Evolutionary conservation across 1,140 invertebrate species (phyloP).

Genomic region (Melipona quadrifasciata): DNA sequence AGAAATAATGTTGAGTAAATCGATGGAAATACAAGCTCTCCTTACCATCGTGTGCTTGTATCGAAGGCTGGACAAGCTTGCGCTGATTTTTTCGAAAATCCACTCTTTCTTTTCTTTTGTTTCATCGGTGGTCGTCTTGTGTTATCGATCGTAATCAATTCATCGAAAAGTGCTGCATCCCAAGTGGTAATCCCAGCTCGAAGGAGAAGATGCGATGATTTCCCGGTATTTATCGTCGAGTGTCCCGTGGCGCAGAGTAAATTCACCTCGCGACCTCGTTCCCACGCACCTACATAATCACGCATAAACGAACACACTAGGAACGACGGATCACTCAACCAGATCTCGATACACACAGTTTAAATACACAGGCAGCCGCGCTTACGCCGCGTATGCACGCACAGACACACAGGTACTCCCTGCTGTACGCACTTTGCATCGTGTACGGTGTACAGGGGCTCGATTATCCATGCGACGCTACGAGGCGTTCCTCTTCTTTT

Average conservation of each 20-base stretch:
- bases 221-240: slow-evolving; percentile 9
- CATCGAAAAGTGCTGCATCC: slow-evolving; percentile 13
- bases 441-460: background rate
- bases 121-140: background rate
- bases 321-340: slow-evolving; percentile 23
- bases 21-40: slow-evolving; percentile 24
- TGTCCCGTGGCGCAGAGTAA: slow-evolving; percentile 31
- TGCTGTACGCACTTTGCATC: background rate
- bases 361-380: slow-evolving; percentile 10
- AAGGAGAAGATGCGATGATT: slow-evolving; percentile 26
- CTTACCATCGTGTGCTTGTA: slow-evolving; percentile 51
- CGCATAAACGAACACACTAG: slow-evolving; percentile 9
- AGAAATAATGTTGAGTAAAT: slow-evolving; percentile 6
- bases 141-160: slow-evolving; percentile 18
- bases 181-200: slow-evolving; percentile 31
- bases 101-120: slow-evolving; percentile 4
- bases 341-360: slow-evolving; percentile 30
- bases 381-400: background rate
- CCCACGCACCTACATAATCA: slow-evolving; percentile 55
- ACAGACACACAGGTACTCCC: too few species aligned
- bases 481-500: slow-evolving; percentile 28
- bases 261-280: slow-evolving; percentile 65
- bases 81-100: background rate
- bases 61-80: slow-evolving; percentile 32
- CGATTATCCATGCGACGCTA: slow-evolving; percentile 21